These are phyloP conservation scores for Plagodis dolabraria DNA, from an alignment of 2,888 invertebrate genomes.

Conservation along the genomic window DNA sequence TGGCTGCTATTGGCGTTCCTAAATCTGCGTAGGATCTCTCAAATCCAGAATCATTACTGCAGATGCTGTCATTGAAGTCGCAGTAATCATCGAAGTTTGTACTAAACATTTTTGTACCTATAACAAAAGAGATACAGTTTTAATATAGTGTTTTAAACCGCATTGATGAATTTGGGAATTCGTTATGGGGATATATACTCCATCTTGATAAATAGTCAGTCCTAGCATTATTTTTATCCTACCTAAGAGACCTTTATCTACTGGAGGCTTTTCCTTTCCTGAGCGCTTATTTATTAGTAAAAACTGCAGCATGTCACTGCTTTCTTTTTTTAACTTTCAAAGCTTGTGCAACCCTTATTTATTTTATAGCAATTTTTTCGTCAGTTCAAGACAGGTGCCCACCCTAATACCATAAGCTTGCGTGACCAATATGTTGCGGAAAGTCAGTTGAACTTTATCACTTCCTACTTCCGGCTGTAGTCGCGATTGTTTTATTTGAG, in stretches of 20 bases:
- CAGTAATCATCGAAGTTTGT: slow-evolving; percentile 75
- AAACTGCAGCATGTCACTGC: no score
- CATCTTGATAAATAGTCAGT: no score
- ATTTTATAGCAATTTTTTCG: slow-evolving; percentile 56
- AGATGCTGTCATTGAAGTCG: slow-evolving; percentile 80
- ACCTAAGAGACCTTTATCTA: no score
- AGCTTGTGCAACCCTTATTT: slow-evolving; percentile 42
- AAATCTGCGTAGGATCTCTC: slow-evolving; percentile 83
- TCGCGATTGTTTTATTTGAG: slow-evolving; percentile 52
- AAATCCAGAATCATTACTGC: slow-evolving; percentile 91
- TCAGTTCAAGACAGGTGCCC: slow-evolving; percentile 58
- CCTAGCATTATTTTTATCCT: no score
- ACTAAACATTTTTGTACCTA: slow-evolving; percentile 67
- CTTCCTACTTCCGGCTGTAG: slow-evolving; percentile 74
- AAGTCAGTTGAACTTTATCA: slow-evolving; percentile 82
- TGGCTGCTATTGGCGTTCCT: slow-evolving; percentile 52
- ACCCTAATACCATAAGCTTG: slow-evolving; percentile 46
- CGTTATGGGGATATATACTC: no score
- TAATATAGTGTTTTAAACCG: background rate
- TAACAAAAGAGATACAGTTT: slow-evolving; percentile 12
- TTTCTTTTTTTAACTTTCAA: background rate
- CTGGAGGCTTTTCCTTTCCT: no score
- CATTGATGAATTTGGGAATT: no score
- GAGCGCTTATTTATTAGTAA: no score
- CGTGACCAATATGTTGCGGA: slow-evolving; percentile 69